Evolutionary conservation across 2,113 vertebrate species (phyloP), one percentile per base, ranked within the genome.

Genomic region (Labrus mixtus): DNA sequence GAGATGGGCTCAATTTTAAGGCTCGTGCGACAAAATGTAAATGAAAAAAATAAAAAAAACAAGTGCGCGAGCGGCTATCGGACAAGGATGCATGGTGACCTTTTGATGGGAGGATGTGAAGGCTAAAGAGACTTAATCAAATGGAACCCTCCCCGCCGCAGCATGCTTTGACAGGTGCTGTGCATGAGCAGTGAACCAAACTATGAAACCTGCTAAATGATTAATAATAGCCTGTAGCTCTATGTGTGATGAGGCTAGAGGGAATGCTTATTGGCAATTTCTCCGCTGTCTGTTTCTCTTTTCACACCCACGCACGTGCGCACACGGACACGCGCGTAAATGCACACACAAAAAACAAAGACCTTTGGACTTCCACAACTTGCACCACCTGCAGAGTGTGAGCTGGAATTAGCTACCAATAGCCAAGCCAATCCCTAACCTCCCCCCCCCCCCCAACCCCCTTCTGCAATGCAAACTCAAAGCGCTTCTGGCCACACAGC

Each of bases 141-240:
- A 87, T 56, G 78, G 87, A 88, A 83, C 78, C 70, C 62, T 74
- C 48, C 75, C 78, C 60, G 81, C 71, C 71, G 48, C 83, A 33
- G 76, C 43, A 12, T 54, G 81, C 11, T 36, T 29, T 89, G 90
- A 86, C 90, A 90, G 83, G 82, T 73, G 85, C 82, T 73, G 65
- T 68, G 86, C 70, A 84, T 81, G 85, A 91, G 83, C 84, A 57
- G 66, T 79, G 76, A 83, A 86, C 82, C 85, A 69, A 82, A 67
- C 82, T 73, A 62, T 82, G 86, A 82, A 87, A 80, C 61, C 85
- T 71, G 75, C 81, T 92, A 87, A 94, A 92, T 91, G 83, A 91
- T 93, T 92, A 85, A 90, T 90, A 85, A 91, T 79, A 76, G 90
- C 89, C 87, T 64, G 84, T 90, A 88, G 86, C 79, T 68, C 83